Conservation (phyloP, 2,888 invertebrate species). For the Thecocarcelia acutangulata region DNA sequence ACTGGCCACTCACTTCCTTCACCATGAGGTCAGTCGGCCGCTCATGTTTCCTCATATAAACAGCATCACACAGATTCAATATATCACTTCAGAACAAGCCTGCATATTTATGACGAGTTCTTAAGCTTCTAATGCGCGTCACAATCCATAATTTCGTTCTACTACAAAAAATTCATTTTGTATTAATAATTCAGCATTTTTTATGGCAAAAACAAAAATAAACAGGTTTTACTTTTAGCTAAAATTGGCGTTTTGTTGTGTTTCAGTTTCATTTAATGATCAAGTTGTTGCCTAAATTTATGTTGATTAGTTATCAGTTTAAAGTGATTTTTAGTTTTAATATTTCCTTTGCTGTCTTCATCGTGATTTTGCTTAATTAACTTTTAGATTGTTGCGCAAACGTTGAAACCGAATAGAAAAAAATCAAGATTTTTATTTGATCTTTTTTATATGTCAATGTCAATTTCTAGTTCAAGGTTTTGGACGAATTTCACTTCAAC, state of each 20-base stretch:
- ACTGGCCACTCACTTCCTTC: too few species aligned
- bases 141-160: conserved; percentile 2
- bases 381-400: conserved; percentile 39
- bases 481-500: conserved; percentile 2
- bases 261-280: conserved; percentile 15
- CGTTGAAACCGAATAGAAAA: background rate
- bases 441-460: conserved; percentile 58
- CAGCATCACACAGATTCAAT: too few species aligned
- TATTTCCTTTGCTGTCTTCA: background rate
- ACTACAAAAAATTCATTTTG: too few species aligned
- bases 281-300: conserved; percentile 31
- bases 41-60: too few species aligned
- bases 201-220: too few species aligned
- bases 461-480: conserved; percentile 76
- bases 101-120: too few species aligned
- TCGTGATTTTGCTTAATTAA: conserved; percentile 2
- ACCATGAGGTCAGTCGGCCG: too few species aligned
- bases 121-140: too few species aligned
- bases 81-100: too few species aligned
- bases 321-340: background rate
- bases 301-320: conserved; percentile 36
- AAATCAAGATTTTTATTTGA: conserved; percentile 20
- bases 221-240: too few species aligned
- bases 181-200: too few species aligned
- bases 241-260: background rate